Conservation (phyloP, 2,113 vertebrate genomes). For the Petrocephalus zakoni region DNA sequence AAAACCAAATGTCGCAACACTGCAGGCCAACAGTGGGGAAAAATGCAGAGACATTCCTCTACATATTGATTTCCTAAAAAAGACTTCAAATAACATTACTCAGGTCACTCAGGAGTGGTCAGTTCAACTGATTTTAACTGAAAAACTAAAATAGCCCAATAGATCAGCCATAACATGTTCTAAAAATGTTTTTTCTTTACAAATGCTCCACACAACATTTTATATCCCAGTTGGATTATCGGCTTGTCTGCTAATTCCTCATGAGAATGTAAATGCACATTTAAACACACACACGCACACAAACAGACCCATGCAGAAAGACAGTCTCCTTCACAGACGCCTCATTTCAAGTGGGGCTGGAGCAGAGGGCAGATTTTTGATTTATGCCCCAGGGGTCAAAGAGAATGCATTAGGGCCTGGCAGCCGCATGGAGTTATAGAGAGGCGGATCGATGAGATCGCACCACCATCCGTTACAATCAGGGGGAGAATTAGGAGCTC, state of each 20-base stretch:
- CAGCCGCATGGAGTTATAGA: conserved; percentile 54
- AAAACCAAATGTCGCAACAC: neutral
- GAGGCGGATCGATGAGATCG: conserved; percentile 52
- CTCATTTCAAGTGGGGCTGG: conserved; percentile 27
- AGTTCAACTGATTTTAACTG: neutral
- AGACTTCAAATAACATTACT: neutral
- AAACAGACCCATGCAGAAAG: conserved; percentile 28
- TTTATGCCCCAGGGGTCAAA: conserved; percentile 60
- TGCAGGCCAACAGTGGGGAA: neutral
- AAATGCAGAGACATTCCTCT: neutral
- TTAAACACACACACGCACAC: conserved; percentile 16
- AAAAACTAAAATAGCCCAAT: neutral
- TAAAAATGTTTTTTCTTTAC: neutral
- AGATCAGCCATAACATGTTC: neutral
- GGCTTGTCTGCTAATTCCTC: neutral
- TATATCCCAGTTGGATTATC: neutral
- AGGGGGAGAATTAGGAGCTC: conserved; percentile 48
- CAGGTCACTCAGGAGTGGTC: neutral
- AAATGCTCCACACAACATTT: neutral
- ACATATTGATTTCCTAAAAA: neutral
- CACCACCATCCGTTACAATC: conserved; percentile 58
- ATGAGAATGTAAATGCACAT: neutral
- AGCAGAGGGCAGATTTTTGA: conserved; percentile 55
- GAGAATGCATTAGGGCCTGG: conserved; percentile 62
- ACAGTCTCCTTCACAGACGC: conserved; percentile 20